These are phyloP conservation scores for Bradypodion ventrale DNA, from an alignment of 2,797 vertebrate genomes.

Conservation along the genomic window DNA sequence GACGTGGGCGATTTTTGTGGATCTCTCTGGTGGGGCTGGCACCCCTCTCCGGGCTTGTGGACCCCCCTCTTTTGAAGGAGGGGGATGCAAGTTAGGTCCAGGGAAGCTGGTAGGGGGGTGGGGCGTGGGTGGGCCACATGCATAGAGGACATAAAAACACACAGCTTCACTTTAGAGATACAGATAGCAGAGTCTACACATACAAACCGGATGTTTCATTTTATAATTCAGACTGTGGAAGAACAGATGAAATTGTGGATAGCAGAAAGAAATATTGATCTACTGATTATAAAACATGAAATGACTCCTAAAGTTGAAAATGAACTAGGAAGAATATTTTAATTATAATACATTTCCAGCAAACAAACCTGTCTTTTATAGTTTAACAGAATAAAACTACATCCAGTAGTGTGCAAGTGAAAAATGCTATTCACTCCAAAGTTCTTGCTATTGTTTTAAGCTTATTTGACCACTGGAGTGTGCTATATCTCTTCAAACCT, in stretches of 20 bases:
- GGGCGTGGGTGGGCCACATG: no score
- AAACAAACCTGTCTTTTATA: neutral
- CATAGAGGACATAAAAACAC: no score
- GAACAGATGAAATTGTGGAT: neutral
- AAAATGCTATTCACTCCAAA: slow-evolving; percentile 1
- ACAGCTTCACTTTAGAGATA: no score
- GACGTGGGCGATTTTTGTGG: no score
- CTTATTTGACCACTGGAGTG: slow-evolving; percentile 64
- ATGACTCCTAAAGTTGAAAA: neutral
- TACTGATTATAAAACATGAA: neutral
- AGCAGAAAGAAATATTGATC: neutral
- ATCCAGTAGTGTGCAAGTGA: neutral
- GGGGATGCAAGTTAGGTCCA: no score
- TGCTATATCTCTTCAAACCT: slow-evolving; percentile 56
- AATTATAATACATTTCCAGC: neutral
- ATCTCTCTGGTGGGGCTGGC: no score
- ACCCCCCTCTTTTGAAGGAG: no score
- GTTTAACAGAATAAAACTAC: neutral
- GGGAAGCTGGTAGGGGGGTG: no score
- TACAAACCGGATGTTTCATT: neutral
- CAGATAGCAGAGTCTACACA: neutral
- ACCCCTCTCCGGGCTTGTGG: no score
- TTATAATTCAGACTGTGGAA: neutral
- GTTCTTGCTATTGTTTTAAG: slow-evolving; percentile 41
- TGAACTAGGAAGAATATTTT: neutral